A percentile compares a stretch with the other conserved stretches of the same genome.
These are phyloP conservation scores for Pollimyrus isidori DNA, from an alignment of 2,113 vertebrate species.

Conservation along the genomic window DNA sequence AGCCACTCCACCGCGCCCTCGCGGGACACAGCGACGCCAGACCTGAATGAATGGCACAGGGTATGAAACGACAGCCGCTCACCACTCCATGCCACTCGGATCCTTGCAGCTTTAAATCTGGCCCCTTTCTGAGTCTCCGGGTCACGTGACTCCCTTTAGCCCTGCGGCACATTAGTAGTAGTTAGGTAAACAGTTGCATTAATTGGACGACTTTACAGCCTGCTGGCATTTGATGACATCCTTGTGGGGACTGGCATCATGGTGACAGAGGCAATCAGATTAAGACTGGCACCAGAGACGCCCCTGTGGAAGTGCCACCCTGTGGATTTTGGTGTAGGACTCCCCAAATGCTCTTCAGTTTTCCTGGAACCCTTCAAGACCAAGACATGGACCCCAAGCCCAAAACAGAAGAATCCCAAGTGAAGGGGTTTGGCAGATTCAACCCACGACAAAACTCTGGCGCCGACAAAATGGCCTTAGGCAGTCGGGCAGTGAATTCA, in stretches of 20 bases:
- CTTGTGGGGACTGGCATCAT: not conserved
- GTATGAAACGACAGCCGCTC: not conserved
- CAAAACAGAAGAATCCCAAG: not conserved
- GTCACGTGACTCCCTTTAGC: not conserved
- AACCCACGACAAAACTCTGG: not conserved
- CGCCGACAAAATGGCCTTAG: not conserved
- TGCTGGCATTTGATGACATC: not conserved
- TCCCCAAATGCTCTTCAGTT: not conserved
- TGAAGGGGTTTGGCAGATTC: not conserved
- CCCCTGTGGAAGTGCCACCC: not conserved
- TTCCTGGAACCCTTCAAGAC: not conserved
- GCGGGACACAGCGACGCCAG: not conserved
- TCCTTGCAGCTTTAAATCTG: not conserved
- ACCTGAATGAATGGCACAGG: not conserved
- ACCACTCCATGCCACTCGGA: not conserved
- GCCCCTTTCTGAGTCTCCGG: not conserved
- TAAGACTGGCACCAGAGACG: not conserved
- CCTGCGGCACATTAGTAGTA: not conserved
- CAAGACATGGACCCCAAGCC: not conserved
- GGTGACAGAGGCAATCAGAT: not conserved
- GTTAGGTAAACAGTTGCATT: slow-evolving; percentile 17
- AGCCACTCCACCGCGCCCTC: not conserved
- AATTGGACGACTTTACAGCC: not conserved
- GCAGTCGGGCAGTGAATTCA: not conserved
- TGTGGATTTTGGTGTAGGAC: not conserved